Evolutionary conservation across 35 echinoderm and acorn worm species (phyloP), one percentile per base, ranked within the genome.

Genomic region (Heliocidaris tuberculata): DNA sequence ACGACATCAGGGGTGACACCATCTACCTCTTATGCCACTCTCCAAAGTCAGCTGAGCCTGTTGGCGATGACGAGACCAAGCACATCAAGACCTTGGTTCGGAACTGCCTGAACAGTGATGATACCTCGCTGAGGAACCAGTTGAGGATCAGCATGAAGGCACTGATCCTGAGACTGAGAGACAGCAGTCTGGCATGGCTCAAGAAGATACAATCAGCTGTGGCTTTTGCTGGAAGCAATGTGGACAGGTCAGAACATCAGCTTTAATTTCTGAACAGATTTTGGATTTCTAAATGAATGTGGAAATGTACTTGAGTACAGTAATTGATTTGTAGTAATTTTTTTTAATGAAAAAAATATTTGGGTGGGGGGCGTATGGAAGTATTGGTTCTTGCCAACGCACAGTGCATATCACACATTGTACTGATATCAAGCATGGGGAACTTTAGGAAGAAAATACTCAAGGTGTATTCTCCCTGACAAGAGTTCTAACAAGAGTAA

Each of bases 61-160:
- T 96, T 27, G 47, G 86, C 13, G 47, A 94, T 7, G 56, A 52
- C 9, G 95, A 97, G 85, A 86, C 94, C 8, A 47, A 49, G 17
- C 90, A 95, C 42, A 29, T 99, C 0, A 94, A 96, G 30, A 88
- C 95, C 31, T 95, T 96, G 30, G 17, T 99, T 19, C 90, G 95
- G 4, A 35, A 96, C 31, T 95, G 96, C 91, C 48, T 99, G 30
- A 97, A 96, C 91, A 96, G 96, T 71, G 98, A 99, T 94, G 88
- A 90, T 48, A 87, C 98, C 13, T 54, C 95, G 31, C 97, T 99
- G 86, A 70, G 98, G 21, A 96, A 97, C 48, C 59, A 93, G 12
- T 92, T 99, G 54, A 71, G 94, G 21, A 94, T 60, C 6, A 94
- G 94, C 61, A 86, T 96, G 7, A 97, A 96, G 86, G 78, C 60